Evolutionary conservation across 2,113 vertebrate species (phyloP), one percentile per base, ranked within the genome.

Genomic region (Proteles cristata): DNA sequence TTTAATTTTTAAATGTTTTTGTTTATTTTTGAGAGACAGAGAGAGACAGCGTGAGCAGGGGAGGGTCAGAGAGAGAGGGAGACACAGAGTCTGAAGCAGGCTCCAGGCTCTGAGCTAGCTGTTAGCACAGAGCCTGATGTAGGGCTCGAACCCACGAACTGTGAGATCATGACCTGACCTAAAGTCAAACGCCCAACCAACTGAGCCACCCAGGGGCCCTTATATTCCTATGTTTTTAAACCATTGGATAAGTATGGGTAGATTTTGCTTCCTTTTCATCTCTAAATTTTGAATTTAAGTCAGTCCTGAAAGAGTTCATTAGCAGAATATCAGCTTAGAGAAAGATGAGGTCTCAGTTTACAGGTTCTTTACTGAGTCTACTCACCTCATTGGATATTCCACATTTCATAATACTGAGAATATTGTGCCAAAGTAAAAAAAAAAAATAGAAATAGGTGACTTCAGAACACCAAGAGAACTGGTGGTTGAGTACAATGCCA

Each of bases 281-380:
- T 85, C 73, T 80, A 96, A 90, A 86, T 8, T 77, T 93, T 68
- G 90, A 90, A 73, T 94, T 61, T 93, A 71, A 96, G 35, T 84
- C 17, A 55, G 50, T 83, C 45, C 5, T 71, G 69, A 55, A 88
- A 93, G 43, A 5, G 77, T 65, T 96, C 23, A 28, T 89, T 77
- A 53, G 33, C 68, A 61, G 69, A 16, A 35, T 63, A 35, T 5
- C 61, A 74, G 35, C 68, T 94, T 74, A 76, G 61, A 80, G 43
- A 81, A 94, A 26, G 68, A 92, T 89, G 77, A 89, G 28, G 35
- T 84, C 69, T 79, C 39, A n/a, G 50, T 43, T 88, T 74, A 88
- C 23, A 76, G n/a, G 39, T 43, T n/a, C 0, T 33, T 35, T 81
- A 88, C 69, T n/a, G 33, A 76, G 5, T 95, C 88, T 69, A 76